These are phyloP conservation scores for Dromococcyx pavoninus DNA, from an alignment of 2,797 vertebrate species.

Conservation along the genomic window DNA sequence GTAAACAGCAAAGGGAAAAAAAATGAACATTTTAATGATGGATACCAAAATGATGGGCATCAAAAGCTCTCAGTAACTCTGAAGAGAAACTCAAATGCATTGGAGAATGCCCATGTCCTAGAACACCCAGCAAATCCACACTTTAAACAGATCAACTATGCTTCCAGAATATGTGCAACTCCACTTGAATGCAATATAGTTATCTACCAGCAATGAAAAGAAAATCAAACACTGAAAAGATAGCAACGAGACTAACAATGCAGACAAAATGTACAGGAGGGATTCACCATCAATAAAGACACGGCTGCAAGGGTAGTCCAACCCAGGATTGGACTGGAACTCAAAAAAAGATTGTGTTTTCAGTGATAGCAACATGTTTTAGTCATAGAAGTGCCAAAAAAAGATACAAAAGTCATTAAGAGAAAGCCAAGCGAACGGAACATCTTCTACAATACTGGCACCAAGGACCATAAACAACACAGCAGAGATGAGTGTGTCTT, in stretches of 20 bases:
- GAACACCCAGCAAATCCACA: fast-evolving
- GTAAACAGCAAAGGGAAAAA: no score
- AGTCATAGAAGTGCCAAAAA: background rate
- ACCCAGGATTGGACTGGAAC: background rate
- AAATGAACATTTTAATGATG: background rate
- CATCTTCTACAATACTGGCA: background rate
- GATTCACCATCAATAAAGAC: background rate
- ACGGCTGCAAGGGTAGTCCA: background rate
- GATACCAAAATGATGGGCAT: background rate
- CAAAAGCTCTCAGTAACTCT: background rate
- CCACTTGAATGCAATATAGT: background rate
- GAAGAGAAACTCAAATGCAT: background rate
- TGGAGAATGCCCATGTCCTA: background rate
- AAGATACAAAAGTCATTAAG: background rate
- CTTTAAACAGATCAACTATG: background rate
- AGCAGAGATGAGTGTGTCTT: background rate
- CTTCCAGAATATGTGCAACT: background rate
- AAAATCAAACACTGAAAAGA: background rate
- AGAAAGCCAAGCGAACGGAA: background rate
- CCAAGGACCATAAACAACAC: background rate
- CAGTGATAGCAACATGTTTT: background rate
- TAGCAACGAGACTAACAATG: fast-evolving
- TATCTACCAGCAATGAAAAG: background rate
- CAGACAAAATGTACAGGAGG: background rate
- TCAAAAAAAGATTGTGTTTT: background rate